These are phyloP conservation scores for Zootoca vivipara DNA, from an alignment of 2,113 vertebrate species.

Conservation along the genomic window DNA sequence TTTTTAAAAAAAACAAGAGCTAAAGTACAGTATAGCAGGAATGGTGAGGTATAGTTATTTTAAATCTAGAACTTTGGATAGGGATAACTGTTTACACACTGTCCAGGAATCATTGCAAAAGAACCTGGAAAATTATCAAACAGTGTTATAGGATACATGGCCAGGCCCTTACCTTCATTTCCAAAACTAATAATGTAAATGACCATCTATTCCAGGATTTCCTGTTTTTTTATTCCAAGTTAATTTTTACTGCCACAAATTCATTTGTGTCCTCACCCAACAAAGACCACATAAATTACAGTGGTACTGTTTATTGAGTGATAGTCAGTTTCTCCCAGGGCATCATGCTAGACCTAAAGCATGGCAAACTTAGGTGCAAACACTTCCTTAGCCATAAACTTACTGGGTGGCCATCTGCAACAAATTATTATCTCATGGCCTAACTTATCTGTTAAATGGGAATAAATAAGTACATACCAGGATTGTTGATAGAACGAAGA, in stretches of 20 bases:
- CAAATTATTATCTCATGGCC: not conserved
- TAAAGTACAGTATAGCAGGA: not conserved
- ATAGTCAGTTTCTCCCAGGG: not conserved
- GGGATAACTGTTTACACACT: not conserved
- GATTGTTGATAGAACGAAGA: not conserved
- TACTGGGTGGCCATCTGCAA: not conserved
- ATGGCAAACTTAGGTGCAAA: not conserved
- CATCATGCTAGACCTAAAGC: too few relatives aligned
- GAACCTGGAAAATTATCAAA: not conserved
- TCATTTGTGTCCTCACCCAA: not conserved
- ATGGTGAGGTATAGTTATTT: not conserved
- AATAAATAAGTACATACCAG: not conserved
- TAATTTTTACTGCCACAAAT: not conserved
- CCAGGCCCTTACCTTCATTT: not conserved
- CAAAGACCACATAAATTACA: constrained; percentile 27
- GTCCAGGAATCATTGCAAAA: not conserved
- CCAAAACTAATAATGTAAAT: not conserved
- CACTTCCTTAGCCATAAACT: not conserved
- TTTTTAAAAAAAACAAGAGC: not conserved
- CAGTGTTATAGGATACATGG: not conserved
- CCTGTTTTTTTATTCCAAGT: not conserved
- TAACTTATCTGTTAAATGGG: not conserved
- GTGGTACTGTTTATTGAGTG: constrained; percentile 24
- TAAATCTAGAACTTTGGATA: not conserved
- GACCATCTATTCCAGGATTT: not conserved